Conservation (phyloP, 2,888 invertebrate genomes). For the Iselma pallidipennis region DNA sequence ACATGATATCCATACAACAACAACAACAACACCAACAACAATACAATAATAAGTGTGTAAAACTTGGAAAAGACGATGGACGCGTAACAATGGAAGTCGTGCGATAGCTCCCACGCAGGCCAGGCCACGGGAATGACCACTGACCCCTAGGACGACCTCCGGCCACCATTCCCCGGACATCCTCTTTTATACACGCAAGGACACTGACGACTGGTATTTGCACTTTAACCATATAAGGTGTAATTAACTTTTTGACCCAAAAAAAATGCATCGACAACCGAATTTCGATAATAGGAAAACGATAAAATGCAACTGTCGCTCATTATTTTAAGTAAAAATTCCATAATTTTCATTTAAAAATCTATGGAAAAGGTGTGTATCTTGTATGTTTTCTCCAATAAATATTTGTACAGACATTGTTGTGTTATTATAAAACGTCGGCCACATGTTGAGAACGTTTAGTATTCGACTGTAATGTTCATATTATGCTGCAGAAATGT, state of each 20-base stretch:
- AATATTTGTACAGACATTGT: neutral
- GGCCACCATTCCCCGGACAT: conserved; percentile 31
- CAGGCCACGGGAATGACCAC: conserved; percentile 52
- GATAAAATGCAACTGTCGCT: too few species aligned
- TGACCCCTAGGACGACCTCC: conserved; percentile 41
- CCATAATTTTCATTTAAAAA: too few species aligned
- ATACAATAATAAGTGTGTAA: neutral
- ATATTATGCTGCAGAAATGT: conserved; percentile 23
- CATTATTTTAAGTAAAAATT: too few species aligned
- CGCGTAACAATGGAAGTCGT: conserved; percentile 47
- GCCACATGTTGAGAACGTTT: conserved; percentile 21
- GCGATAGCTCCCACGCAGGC: conserved; percentile 55
- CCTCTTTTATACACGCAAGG: conserved; percentile 27
- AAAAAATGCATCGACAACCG: neutral
- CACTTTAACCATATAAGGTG: neutral
- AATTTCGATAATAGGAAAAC: too few species aligned
- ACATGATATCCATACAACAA: conserved; percentile 46
- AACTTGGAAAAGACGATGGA: conserved; percentile 8
- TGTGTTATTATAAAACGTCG: conserved; percentile 14
- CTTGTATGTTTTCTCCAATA: neutral
- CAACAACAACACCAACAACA: conserved; percentile 28
- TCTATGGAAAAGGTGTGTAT: neutral
- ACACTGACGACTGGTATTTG: neutral
- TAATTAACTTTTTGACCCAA: too few species aligned
- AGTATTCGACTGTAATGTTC: conserved; percentile 22